Conservation (phyloP, 2,113 vertebrate species). For the Callithrix jacchus region DNA sequence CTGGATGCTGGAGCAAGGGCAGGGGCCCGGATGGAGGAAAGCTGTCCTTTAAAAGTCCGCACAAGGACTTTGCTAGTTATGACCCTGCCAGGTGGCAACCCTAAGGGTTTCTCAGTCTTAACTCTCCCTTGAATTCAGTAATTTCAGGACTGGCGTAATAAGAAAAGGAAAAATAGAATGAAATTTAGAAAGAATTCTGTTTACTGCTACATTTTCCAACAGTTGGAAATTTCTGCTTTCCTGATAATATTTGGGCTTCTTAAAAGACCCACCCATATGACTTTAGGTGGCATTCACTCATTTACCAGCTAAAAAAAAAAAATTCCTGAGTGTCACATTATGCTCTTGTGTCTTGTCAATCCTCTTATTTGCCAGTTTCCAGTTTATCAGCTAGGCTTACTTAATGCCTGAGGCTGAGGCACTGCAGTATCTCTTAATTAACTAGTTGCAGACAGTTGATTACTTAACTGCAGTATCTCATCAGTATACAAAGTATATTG, state of each 20-base stretch:
- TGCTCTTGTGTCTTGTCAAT: conserved; percentile 33
- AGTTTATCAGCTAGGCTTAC: conserved; percentile 46
- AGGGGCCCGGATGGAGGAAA: background rate
- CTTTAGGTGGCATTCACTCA: background rate
- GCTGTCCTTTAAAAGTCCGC: background rate
- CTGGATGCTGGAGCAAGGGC: background rate
- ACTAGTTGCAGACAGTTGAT: conserved; percentile 64
- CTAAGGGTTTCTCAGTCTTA: background rate
- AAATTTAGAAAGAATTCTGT: background rate
- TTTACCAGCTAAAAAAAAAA: conserved; percentile 38
- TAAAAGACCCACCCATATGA: background rate
- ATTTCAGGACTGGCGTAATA: background rate
- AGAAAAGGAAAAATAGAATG: background rate
- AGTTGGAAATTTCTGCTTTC: conserved; percentile 28
- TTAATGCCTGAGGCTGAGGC: conserved; percentile 50
- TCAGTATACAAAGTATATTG: conserved; percentile 61
- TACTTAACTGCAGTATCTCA: conserved; percentile 54
- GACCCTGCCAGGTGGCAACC: background rate
- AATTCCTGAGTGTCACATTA: conserved; percentile 28
- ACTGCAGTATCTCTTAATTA: conserved; percentile 65
- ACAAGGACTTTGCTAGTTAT: background rate
- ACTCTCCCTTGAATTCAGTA: background rate
- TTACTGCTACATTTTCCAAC: background rate
- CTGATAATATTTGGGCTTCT: background rate
- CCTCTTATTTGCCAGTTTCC: conserved; percentile 16